Percentiles rank a stretch among this genome's conserved stretches.
phyloP scores from a whole-genome alignment of 2,888 invertebrate genomes.

The Agrenia bidenticulata region DNA sequence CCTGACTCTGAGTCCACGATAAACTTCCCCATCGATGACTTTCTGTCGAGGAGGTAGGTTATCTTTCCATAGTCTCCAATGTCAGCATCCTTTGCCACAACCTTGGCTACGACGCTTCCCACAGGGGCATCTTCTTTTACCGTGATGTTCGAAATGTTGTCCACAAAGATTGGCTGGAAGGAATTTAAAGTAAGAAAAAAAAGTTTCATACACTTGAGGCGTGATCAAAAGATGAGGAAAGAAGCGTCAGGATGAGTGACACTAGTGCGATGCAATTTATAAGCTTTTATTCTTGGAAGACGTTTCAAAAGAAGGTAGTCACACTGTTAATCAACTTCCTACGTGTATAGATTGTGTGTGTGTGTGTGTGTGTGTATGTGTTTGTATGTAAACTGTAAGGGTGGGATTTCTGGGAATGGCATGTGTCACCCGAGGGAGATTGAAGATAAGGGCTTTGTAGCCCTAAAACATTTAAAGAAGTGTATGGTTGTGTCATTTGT shows the following conservation, averaged over 20 bases:
- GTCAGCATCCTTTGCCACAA: slow-evolving; percentile 82
- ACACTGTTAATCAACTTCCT: too few species aligned
- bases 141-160: slow-evolving; percentile 47
- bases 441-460: too few species aligned
- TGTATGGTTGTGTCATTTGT: too few species aligned
- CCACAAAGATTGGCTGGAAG: slow-evolving; percentile 40
- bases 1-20: slow-evolving; percentile 73
- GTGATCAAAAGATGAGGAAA: neutral
- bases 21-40: slow-evolving; percentile 77
- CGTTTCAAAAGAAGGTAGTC: too few species aligned
- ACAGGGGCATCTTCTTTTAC: slow-evolving; percentile 76
- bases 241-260: neutral
- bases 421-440: too few species aligned
- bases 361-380: too few species aligned
- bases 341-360: too few species aligned
- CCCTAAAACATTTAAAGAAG: too few species aligned
- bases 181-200: neutral
- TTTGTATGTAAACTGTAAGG: too few species aligned
- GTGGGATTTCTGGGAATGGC: too few species aligned
- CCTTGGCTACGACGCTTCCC: slow-evolving; percentile 78
- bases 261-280: neutral
- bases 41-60: slow-evolving; percentile 80
- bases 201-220: too few species aligned
- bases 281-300: neutral
- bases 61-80: slow-evolving; percentile 83